Evolutionary conservation across 2,888 invertebrate species (phyloP).

Genomic region (Thysanoteuthis rhombus): DNA sequence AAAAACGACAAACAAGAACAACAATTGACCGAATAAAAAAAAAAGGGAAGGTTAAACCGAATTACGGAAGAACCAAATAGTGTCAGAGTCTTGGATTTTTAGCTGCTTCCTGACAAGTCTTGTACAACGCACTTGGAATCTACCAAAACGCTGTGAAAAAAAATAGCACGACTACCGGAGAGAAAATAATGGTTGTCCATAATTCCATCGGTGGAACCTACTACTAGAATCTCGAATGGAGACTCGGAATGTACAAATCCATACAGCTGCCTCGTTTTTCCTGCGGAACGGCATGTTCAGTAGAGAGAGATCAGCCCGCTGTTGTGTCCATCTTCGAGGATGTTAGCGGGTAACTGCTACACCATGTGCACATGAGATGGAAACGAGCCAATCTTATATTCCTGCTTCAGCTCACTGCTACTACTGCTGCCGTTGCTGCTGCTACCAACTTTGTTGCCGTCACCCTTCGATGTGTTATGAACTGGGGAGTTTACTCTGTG

Average conservation of each 20-base stretch:
- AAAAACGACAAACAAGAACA: background rate
- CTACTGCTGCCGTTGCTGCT: background rate
- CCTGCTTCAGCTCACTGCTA: background rate
- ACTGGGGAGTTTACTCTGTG: constrained; percentile 28
- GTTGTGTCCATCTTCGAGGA: constrained; percentile 18
- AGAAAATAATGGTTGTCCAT: background rate
- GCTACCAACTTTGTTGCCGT: background rate
- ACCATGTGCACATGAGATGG: constrained; percentile 29
- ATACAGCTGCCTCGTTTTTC: background rate
- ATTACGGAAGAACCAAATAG: background rate
- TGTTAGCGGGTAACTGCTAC: constrained; percentile 27
- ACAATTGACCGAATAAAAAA: background rate
- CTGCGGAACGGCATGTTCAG: background rate
- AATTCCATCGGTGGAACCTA: background rate
- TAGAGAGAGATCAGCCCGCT: background rate
- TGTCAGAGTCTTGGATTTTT: background rate
- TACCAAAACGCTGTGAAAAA: background rate
- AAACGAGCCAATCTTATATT: constrained; percentile 28
- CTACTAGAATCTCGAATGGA: background rate
- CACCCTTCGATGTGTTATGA: constrained; percentile 21
- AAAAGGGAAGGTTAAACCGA: background rate
- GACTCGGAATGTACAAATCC: background rate
- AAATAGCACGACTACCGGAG: background rate
- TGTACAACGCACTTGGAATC: background rate
- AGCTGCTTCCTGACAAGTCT: background rate